phyloP scores from a whole-genome alignment of 1,140 invertebrate genomes.

The Rhyacophila brunnea region DNA sequence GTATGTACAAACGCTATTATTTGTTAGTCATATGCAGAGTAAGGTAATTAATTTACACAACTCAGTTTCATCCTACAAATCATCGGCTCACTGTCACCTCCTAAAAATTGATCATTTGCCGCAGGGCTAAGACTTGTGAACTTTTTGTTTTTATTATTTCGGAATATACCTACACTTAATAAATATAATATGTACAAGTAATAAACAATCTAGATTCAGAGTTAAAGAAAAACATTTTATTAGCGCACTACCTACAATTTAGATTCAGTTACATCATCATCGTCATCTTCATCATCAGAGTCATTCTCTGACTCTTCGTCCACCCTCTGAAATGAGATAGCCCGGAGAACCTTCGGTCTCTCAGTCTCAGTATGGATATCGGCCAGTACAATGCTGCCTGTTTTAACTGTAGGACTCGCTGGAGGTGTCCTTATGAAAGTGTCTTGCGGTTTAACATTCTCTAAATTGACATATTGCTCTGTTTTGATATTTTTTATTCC shows the following conservation, averaged over 20 bases:
- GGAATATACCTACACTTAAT: too few species aligned
- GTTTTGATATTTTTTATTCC: conserved; percentile 24
- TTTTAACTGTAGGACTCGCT: conserved; percentile 27
- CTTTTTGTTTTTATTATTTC: too few species aligned
- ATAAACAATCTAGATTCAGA: too few species aligned
- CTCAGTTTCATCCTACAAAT: too few species aligned
- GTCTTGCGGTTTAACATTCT: conserved; percentile 8
- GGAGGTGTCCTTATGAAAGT: conserved; percentile 5
- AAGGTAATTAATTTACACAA: too few species aligned
- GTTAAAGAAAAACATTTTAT: too few species aligned
- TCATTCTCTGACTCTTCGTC: conserved; percentile 31
- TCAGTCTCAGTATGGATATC: conserved; percentile 27
- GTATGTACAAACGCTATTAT: too few species aligned
- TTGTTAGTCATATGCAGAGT: too few species aligned
- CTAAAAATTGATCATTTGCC: too few species aligned
- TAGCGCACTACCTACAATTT: conserved; percentile 15
- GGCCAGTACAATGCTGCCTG: conserved; percentile 14
- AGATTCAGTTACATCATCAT: conserved; percentile 17
- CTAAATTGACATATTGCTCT: conserved; percentile 26
- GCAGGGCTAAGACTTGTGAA: too few species aligned
- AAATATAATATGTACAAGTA: too few species aligned
- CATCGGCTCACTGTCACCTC: too few species aligned
- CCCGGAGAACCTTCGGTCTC: conserved; percentile 12
- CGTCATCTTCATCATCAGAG: conserved; percentile 12
- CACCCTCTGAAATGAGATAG: conserved; percentile 27